Conservation (phyloP, 2,113 vertebrate species). For the Hippocampus zosterae region DNA sequence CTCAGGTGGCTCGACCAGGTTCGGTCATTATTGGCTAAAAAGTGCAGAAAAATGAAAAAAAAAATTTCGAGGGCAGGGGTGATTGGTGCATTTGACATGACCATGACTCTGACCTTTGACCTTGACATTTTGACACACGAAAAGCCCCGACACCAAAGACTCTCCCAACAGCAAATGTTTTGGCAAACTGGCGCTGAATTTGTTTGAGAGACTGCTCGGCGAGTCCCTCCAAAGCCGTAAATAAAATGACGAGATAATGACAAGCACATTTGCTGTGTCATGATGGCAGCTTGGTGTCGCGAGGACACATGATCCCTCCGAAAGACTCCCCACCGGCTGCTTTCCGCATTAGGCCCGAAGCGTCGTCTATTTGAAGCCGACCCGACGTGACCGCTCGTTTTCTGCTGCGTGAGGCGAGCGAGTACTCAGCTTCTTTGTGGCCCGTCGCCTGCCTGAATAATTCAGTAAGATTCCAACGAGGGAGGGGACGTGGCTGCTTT, state of each 20-base stretch:
- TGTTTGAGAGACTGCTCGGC: no score
- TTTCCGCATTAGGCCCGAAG: slow-evolving; percentile 36
- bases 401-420: slow-evolving; percentile 42
- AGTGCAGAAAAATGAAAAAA: no score
- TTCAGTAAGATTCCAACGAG: slow-evolving; percentile 38
- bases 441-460: slow-evolving; percentile 48
- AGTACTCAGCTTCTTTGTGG: slow-evolving; percentile 50
- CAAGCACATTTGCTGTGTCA: slow-evolving; percentile 55
- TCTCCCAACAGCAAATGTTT: no score
- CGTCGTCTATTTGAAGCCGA: slow-evolving; percentile 56
- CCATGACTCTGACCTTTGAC: no score
- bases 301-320: slow-evolving; percentile 34
- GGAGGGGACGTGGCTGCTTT: slow-evolving; percentile 18
- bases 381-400: slow-evolving; percentile 45
- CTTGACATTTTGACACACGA: no score
- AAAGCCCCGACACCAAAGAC: no score
- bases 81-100: no score
- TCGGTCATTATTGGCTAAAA: no score
- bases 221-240: not conserved
- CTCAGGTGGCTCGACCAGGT: no score
- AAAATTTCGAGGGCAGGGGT: no score
- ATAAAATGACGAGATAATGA: not conserved
- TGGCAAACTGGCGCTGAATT: no score
- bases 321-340: slow-evolving; percentile 12
- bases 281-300: slow-evolving; percentile 27